Percentiles rank a stretch among this genome's conserved stretches.
These are phyloP conservation scores for Phengaris alcon DNA, from an alignment of 2,888 invertebrate species.

Conservation along the genomic window DNA sequence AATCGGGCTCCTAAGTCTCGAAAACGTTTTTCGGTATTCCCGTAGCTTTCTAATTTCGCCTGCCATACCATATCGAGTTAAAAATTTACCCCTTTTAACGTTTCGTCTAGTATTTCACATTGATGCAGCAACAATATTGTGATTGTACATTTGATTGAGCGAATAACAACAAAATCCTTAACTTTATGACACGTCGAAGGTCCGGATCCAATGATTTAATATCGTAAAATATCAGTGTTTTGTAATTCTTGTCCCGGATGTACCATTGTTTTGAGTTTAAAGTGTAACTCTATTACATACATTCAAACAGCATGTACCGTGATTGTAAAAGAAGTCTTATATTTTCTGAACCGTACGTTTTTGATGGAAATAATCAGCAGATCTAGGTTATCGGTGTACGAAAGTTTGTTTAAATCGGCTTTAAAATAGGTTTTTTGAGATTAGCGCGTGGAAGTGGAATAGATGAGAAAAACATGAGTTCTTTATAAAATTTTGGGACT, in stretches of 20 bases:
- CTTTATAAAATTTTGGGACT: no score
- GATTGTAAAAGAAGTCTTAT: neutral
- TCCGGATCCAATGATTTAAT: neutral
- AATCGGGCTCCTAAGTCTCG: no score
- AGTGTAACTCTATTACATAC: neutral
- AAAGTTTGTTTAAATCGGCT: no score
- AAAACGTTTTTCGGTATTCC: no score
- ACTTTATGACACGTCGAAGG: conserved; percentile 7
- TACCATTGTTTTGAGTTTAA: neutral
- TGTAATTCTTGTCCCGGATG: neutral
- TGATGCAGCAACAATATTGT: conserved; percentile 7
- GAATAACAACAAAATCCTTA: conserved; percentile 25
- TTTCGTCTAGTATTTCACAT: neutral
- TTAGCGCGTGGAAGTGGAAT: no score
- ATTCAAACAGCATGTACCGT: neutral
- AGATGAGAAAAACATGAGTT: no score
- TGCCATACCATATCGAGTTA: no score
- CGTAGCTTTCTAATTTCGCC: no score
- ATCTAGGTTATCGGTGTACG: no score
- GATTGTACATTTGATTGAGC: conserved; percentile 23
- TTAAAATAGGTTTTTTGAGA: no score
- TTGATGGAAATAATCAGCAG: no score
- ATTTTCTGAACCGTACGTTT: neutral
- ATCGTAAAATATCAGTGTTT: conserved; percentile 1
- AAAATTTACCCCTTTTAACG: no score